Evolutionary conservation across 2,113 vertebrate species (phyloP), one percentile per base, ranked within the genome.

Genomic region (Numenius arquata): DNA sequence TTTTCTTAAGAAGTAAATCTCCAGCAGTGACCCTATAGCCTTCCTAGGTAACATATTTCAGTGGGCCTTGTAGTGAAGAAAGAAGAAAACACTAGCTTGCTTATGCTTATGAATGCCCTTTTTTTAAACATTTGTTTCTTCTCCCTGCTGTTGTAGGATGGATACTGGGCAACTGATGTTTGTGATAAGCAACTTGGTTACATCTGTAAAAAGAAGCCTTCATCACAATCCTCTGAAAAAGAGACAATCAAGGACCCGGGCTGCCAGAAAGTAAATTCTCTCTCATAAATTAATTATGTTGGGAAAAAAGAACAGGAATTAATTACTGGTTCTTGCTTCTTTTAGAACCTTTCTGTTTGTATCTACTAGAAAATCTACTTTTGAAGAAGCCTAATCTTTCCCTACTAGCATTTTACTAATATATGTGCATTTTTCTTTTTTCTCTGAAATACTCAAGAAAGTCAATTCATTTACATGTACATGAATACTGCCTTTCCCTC

Each of bases 131-230:
- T 65, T 90, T 3, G 0, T 65, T 85, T 65, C 26, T 75, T 90
- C 25, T 73, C 20, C 16, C 9, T 96, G 30, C 27, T 86, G 3
- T 63, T 83, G 34, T 83, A 99, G 99, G 98, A 98, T 63, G 99
- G 98, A 22, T 98, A 96, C 56, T 99, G 99, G 99, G 97, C 98
- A n/a, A 99, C 98, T 81, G 89, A 98, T 59, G 79, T 97, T 82
- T 99, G 99, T 88, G 98, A 99, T 88, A 98, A 95, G 55, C 79
- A 97, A 18, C 95, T 95, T 76, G 98, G 98, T 23, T 99, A 99
- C 84, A 97, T 99, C 65, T 99, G 99, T 93, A 99, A 99, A 97
- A 99, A 98, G 94, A 98, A 98, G 63, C 97, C 98, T 30, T 98
- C 96, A 43, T 78, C 77, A 32, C 95, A 93, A 19, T 91, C 83